Percentiles rank a stretch among this genome's conserved stretches.
phyloP scores from a whole-genome alignment of 2,113 vertebrate genomes.

The Xenotilapia flavipinnis region DNA sequence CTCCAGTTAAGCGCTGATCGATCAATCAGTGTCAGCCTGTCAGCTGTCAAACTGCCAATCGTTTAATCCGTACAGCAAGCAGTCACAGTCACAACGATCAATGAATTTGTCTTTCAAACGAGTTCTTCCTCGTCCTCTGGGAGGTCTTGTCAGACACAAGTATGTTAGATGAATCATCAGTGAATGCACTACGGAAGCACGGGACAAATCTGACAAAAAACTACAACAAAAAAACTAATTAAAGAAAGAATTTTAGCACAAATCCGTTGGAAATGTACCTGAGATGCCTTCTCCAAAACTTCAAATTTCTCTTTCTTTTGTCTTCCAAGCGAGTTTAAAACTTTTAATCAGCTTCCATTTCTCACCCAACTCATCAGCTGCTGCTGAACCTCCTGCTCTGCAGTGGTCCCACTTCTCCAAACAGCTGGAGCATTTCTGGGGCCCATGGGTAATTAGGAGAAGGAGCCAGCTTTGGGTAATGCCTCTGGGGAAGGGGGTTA shows the following conservation, averaged over 20 bases:
- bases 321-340: slow-evolving; percentile 50
- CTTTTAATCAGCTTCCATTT: slow-evolving; percentile 55
- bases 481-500: slow-evolving; percentile 52
- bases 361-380: slow-evolving; percentile 14
- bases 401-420: slow-evolving; percentile 45
- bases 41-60: slow-evolving; percentile 47
- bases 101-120: slow-evolving; percentile 40
- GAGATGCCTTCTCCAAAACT: not conserved
- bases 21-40: slow-evolving; percentile 57
- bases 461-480: slow-evolving; percentile 40
- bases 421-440: slow-evolving; percentile 69
- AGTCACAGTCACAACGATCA: slow-evolving; percentile 35
- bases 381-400: slow-evolving; percentile 39
- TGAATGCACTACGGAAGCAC: not conserved
- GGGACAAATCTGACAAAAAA: not conserved
- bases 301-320: not conserved
- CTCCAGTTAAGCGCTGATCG: slow-evolving; percentile 44
- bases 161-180: not conserved
- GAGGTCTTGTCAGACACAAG: slow-evolving; percentile 19
- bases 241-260: not conserved
- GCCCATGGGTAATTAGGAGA: slow-evolving; percentile 70
- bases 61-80: slow-evolving; percentile 49
- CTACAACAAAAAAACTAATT: not conserved
- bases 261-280: not conserved
- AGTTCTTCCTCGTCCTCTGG: not conserved